Percentiles rank a stretch among this genome's conserved stretches.
Evolutionary conservation across 2,797 vertebrate species (phyloP).

Genomic region (Lepilemur septentrionalis): DNA sequence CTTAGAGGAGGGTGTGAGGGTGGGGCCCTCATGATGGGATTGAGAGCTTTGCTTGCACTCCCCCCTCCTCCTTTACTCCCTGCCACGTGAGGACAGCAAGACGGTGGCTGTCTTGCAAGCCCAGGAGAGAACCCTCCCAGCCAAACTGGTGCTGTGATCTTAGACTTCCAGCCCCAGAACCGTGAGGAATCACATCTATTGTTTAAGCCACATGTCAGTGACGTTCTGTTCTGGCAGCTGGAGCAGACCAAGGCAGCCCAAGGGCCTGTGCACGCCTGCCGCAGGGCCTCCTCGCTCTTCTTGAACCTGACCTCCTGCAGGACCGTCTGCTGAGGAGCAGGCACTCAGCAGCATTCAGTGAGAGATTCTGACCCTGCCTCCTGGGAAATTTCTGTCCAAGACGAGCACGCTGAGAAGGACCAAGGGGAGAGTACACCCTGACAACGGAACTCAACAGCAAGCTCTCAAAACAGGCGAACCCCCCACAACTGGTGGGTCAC

Average conservation of each 20-base stretch:
- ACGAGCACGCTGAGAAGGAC: neutral
- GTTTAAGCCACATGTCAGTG: neutral
- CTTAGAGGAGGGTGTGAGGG: neutral
- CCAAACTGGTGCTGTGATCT: neutral
- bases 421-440: neutral
- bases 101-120: neutral
- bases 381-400: neutral
- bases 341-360: neutral
- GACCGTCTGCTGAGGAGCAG: neutral
- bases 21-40: no score
- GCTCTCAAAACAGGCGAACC: neutral
- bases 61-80: neutral
- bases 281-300: neutral
- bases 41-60: neutral
- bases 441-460: neutral
- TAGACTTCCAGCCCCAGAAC: neutral
- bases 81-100: neutral
- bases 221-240: neutral
- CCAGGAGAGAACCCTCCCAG: neutral
- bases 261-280: no score
- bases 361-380: neutral
- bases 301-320: neutral
- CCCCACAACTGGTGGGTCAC: accelerated
- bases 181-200: neutral
- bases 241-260: neutral